Percentiles rank a stretch among this genome's conserved stretches.
Conservation (phyloP, 2,888 invertebrate genomes). For the Cataglyphis livida region DNA sequence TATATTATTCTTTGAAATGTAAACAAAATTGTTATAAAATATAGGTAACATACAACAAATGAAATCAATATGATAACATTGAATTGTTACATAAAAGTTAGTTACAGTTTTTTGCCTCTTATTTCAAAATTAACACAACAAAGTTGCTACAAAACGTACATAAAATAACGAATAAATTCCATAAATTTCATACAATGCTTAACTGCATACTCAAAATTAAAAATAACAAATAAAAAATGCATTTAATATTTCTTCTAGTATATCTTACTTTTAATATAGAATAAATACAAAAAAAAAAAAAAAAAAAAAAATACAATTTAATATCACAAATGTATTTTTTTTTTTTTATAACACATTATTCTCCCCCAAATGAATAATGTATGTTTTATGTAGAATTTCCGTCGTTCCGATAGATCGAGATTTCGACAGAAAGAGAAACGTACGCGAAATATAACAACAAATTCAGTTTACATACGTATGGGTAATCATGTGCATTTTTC, state of each 20-base stretch:
- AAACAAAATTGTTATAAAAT: background rate
- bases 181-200: background rate
- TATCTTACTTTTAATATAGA: background rate
- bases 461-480: slow-evolving; percentile 77
- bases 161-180: background rate
- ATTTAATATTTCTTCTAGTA: background rate
- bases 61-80: background rate
- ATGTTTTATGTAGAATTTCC: slow-evolving; percentile 3
- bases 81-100: background rate
- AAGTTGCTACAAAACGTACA: background rate
- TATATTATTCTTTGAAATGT: background rate
- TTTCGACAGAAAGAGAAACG: background rate
- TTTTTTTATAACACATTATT: background rate
- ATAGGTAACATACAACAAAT: background rate
- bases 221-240: background rate
- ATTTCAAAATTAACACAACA: background rate
- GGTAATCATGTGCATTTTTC: slow-evolving; percentile 89
- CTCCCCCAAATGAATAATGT: background rate
- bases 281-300: background rate
- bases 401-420: background rate
- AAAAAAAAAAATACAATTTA: background rate
- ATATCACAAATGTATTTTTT: background rate
- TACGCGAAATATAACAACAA: background rate
- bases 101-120: background rate
- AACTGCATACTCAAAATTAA: background rate